These are phyloP conservation scores for Ovis aries DNA, from an alignment of 2,113 vertebrate species.

Conservation along the genomic window DNA sequence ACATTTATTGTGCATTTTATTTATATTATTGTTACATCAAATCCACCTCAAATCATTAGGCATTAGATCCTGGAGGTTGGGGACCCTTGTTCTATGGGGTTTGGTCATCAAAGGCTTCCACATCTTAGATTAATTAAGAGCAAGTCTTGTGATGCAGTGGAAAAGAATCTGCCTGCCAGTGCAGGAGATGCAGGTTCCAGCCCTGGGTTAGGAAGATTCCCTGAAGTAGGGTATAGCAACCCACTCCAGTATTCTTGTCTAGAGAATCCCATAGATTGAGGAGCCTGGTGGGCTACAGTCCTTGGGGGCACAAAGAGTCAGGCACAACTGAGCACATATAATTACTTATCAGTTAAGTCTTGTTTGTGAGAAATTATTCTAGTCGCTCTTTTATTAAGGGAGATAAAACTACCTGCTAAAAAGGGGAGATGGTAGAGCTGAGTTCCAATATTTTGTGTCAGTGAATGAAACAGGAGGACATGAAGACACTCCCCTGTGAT, in stretches of 20 bases:
- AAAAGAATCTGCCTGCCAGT: background rate
- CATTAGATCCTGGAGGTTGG: background rate
- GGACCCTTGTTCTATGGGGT: background rate
- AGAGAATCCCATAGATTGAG: background rate
- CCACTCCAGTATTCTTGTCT: background rate
- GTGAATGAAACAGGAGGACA: background rate
- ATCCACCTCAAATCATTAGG: background rate
- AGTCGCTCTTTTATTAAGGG: background rate
- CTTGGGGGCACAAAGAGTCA: background rate
- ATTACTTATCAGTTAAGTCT: background rate
- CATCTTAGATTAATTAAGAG: background rate
- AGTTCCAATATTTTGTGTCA: background rate
- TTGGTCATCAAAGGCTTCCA: background rate
- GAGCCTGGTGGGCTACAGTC: background rate
- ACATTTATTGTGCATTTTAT: background rate
- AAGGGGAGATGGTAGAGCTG: background rate
- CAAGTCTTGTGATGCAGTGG: background rate
- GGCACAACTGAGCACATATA: background rate
- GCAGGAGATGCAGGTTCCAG: background rate
- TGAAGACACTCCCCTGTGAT: background rate
- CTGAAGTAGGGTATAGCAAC: background rate
- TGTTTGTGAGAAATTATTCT: background rate
- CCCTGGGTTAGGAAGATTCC: background rate
- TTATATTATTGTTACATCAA: background rate
- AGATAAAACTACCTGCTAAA: background rate